Conservation (phyloP, 2,888 invertebrate species). For the Acanthoscelides obtectus region DNA sequence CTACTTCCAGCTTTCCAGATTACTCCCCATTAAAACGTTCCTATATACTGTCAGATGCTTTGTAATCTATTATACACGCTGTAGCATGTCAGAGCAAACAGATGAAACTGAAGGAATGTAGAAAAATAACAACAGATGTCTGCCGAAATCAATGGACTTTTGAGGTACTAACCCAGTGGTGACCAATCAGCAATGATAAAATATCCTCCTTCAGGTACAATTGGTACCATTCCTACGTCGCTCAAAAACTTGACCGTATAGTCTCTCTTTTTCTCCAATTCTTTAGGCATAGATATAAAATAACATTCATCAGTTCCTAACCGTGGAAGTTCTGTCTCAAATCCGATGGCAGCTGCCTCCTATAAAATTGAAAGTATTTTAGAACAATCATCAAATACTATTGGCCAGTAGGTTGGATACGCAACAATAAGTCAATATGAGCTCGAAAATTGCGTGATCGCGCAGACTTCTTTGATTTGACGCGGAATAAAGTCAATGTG, state of each 20-base stretch:
- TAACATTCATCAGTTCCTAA: slow-evolving; percentile 75
- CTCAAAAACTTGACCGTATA: slow-evolving; percentile 67
- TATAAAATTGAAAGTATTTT: slow-evolving; percentile 39
- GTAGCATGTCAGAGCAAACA: too few species aligned
- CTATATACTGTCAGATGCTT: too few species aligned
- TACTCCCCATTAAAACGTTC: too few species aligned
- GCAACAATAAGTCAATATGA: too few species aligned
- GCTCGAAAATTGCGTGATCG: too few species aligned
- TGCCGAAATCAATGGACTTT: not conserved
- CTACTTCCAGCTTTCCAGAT: too few species aligned
- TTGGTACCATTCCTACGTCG: slow-evolving; percentile 84
- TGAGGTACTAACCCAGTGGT: slow-evolving; percentile 57
- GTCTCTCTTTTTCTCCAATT: slow-evolving; percentile 75
- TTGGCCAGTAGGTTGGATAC: too few species aligned
- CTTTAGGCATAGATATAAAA: slow-evolving; percentile 69
- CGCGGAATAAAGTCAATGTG: too few species aligned
- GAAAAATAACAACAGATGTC: not conserved
- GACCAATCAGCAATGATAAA: slow-evolving; percentile 95
- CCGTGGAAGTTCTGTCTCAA: slow-evolving; percentile 77
- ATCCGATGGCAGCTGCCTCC: slow-evolving; percentile 88
- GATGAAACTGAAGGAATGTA: not conserved
- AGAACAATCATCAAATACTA: too few species aligned
- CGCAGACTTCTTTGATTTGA: too few species aligned
- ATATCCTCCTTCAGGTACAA: slow-evolving; percentile 94
- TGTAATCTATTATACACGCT: too few species aligned